Evolutionary conservation across 2,888 invertebrate genomes (phyloP).

Genomic region (Ornithoptera priamus): DNA sequence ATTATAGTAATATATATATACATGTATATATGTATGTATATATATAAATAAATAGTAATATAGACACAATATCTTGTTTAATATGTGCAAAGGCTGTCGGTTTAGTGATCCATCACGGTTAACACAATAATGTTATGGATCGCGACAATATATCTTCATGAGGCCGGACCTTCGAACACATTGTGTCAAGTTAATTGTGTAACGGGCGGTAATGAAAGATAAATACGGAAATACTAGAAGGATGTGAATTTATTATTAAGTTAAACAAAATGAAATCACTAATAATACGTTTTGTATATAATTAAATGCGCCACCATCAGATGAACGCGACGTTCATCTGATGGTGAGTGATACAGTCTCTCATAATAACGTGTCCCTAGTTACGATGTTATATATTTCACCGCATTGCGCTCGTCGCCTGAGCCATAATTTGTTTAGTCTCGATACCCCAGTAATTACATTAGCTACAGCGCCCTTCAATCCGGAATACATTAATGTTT

Average conservation of each 20-base stretch:
- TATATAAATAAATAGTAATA: neutral
- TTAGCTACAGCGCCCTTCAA: too few species aligned
- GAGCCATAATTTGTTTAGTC: too few species aligned
- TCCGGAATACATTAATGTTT: too few species aligned
- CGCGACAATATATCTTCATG: constrained; percentile 10
- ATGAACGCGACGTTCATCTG: too few species aligned
- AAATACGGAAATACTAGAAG: neutral
- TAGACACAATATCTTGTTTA: neutral
- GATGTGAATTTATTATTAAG: neutral
- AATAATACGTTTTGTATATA: neutral
- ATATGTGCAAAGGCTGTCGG: neutral
- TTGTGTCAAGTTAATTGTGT: neutral
- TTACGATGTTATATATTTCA: too few species aligned
- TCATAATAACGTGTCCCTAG: too few species aligned
- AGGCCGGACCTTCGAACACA: neutral
- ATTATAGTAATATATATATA: too few species aligned
- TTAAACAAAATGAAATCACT: neutral
- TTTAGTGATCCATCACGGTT: constrained; percentile 7
- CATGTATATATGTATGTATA: too few species aligned
- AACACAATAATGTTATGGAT: constrained; percentile 8
- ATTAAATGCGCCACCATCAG: too few species aligned
- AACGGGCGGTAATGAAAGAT: neutral
- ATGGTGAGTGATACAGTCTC: too few species aligned
- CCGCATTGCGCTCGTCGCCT: too few species aligned
- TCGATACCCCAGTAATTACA: too few species aligned